These are phyloP conservation scores for Caenorhabditis sp. DNA, from an alignment of 2,888 invertebrate species.

Conservation along the genomic window DNA sequence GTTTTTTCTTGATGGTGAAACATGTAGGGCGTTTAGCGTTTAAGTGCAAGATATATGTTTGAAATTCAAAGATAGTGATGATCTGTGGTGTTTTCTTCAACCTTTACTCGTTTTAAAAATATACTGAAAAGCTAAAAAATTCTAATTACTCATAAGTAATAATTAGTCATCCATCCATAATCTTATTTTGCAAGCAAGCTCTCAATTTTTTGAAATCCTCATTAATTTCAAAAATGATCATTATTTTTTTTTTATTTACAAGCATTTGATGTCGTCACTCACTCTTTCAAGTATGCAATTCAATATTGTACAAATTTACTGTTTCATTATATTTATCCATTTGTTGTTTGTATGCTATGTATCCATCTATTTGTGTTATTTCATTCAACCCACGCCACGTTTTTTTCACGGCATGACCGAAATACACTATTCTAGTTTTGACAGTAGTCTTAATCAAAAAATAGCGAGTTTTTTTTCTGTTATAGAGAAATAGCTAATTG, in stretches of 20 bases:
- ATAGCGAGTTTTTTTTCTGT: background rate
- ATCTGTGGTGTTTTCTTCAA: background rate
- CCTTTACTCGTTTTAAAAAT: background rate
- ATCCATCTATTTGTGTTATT: background rate
- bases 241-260: background rate
- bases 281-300: background rate
- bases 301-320: conserved; percentile 1
- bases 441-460: background rate
- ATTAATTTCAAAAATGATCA: background rate
- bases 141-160: background rate
- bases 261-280: background rate
- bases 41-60: too few relatives aligned
- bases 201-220: background rate
- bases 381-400: background rate
- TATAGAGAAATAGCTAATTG: background rate
- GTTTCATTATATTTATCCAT: conserved; percentile 1
- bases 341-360: background rate
- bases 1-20: too few relatives aligned
- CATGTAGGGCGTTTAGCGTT: too few relatives aligned
- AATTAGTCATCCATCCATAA: background rate
- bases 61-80: too few relatives aligned
- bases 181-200: background rate
- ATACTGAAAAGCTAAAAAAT: background rate
- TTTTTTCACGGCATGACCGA: too few relatives aligned
- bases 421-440: too few relatives aligned